These are phyloP conservation scores for Sigmodon hispidus DNA, from an alignment of 2,113 vertebrate species.

Conservation along the genomic window DNA sequence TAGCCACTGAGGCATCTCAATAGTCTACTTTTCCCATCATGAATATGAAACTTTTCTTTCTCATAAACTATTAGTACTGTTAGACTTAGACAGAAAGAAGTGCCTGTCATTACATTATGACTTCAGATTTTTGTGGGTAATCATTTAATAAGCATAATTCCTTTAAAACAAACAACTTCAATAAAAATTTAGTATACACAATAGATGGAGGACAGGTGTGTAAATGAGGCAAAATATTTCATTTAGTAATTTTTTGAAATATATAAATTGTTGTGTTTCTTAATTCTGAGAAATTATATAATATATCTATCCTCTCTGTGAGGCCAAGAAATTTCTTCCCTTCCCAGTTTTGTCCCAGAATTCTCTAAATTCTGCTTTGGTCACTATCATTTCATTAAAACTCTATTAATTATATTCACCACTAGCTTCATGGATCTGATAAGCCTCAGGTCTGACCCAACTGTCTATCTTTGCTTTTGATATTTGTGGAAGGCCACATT, in stretches of 20 bases:
- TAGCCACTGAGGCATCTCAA: background rate
- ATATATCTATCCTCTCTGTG: background rate
- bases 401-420: background rate
- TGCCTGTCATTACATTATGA: background rate
- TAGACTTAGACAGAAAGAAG: conserved; percentile 27
- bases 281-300: conserved; percentile 5
- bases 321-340: background rate
- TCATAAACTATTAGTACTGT: background rate
- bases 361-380: background rate
- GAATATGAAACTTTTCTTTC: conserved; percentile 16
- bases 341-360: background rate
- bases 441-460: background rate
- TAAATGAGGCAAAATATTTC: conserved; percentile 8
- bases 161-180: conserved; percentile 22
- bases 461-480: background rate
- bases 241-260: conserved; percentile 9
- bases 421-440: background rate
- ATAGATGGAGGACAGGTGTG: background rate
- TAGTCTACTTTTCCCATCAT: background rate
- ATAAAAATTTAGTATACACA: background rate
- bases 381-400: background rate
- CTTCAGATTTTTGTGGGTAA: conserved; percentile 7
- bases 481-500: background rate
- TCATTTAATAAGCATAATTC: background rate
- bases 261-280: background rate